Conservation (phyloP, 1,140 invertebrate species). For the Dreissena polymorpha region DNA sequence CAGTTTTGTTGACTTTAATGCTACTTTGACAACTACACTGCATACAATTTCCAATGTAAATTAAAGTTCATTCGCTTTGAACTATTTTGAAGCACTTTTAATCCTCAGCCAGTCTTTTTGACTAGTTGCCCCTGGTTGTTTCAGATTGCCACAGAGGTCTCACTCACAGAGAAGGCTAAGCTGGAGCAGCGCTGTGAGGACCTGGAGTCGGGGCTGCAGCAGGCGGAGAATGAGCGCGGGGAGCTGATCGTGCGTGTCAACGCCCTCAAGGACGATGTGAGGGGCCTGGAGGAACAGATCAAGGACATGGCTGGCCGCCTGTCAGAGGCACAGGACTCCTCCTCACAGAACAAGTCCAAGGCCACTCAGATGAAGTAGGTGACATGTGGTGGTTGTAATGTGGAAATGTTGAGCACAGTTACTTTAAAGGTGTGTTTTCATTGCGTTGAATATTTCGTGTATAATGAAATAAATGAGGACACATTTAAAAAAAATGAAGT, state of each 20-base stretch:
- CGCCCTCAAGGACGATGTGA: conserved; percentile 70
- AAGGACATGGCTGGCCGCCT: conserved; percentile 70
- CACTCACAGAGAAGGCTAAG: conserved; percentile 79
- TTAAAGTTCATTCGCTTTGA: too few relatives aligned
- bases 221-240: conserved; percentile 74
- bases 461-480: too few relatives aligned
- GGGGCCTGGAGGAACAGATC: conserved; percentile 73
- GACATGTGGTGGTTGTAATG: background rate
- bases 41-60: too few relatives aligned
- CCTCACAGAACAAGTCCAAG: conserved; percentile 68
- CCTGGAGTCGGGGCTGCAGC: conserved; percentile 66
- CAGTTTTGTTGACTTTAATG: too few relatives aligned
- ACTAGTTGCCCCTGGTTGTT: conserved; percentile 11
- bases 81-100: too few relatives aligned
- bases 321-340: conserved; percentile 69
- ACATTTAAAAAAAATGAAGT: too few relatives aligned
- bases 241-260: conserved; percentile 68
- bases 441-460: too few relatives aligned
- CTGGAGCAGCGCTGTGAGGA: conserved; percentile 79
- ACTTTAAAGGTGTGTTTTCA: too few relatives aligned
- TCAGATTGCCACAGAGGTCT: conserved; percentile 82
- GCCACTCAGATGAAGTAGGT: conserved; percentile 78
- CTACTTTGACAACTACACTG: too few relatives aligned
- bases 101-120: too few relatives aligned
- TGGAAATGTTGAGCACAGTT: too few relatives aligned